Conservation (phyloP, 2,113 vertebrate species). For the Centropristis striata region DNA sequence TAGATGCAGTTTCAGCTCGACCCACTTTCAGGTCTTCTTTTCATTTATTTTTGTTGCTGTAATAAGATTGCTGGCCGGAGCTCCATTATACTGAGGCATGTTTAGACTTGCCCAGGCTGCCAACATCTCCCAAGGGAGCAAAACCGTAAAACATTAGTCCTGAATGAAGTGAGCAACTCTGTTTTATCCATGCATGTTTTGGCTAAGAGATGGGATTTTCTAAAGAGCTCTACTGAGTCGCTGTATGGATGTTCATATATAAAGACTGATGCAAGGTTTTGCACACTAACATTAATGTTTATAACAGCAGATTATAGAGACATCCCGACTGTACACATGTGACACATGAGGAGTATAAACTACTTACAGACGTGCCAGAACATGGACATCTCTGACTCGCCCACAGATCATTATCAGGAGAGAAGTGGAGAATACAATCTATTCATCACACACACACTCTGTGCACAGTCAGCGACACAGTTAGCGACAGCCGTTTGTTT, state of each 20-base stretch:
- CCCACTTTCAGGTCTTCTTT: slow-evolving; percentile 7
- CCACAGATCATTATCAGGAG: slow-evolving; percentile 31
- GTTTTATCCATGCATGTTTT: not conserved
- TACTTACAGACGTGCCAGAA: slow-evolving; percentile 11
- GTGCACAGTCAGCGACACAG: no score
- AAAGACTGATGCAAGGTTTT: not conserved
- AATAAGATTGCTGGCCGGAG: slow-evolving; percentile 8
- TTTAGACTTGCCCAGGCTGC: slow-evolving; percentile 32
- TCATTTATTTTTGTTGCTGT: slow-evolving; percentile 6
- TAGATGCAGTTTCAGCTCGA: not conserved
- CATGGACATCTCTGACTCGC: slow-evolving; percentile 1
- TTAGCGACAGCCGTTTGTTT: no score
- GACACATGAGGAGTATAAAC: not conserved
- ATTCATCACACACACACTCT: not conserved
- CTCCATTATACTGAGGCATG: slow-evolving; percentile 46
- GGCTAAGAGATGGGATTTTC: slow-evolving; percentile 14
- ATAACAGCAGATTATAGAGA: not conserved
- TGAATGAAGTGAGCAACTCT: slow-evolving; percentile 28
- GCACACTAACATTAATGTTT: not conserved
- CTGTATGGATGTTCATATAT: not conserved
- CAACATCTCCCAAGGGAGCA: not conserved
- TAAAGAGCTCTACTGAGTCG: not conserved
- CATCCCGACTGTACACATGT: not conserved
- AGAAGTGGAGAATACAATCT: not conserved
- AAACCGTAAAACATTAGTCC: slow-evolving; percentile 29